Evolutionary conservation across 2,113 vertebrate species (phyloP), one percentile per base, ranked within the genome.

Genomic region (Chunga burmeisteri): DNA sequence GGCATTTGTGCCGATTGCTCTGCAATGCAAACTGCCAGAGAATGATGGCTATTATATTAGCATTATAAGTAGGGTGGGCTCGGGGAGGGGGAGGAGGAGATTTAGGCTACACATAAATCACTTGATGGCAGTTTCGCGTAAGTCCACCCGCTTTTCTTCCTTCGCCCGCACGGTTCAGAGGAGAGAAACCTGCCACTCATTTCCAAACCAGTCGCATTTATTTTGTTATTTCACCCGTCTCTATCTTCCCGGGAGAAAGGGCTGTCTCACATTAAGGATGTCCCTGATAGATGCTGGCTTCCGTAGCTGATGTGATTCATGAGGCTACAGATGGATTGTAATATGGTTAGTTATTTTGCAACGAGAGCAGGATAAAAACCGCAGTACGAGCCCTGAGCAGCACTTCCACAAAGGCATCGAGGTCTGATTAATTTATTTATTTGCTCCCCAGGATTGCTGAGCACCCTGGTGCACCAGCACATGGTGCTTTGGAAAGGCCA

Each of bases 41-140:
- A 94, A 78, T 94, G 78, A 94, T 81, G 94, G 94, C 81, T 90
- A 74, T 97, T 96, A 95, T 94, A 94, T 86, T 90, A 96, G 91
- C 88, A 91, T 97, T 94, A 89, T 81, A 83, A 96, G 88, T 23
- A 88, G 75, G 81, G 87, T 93, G 94, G 94, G 94, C 84, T 85
- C 0, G 0, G 52, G 65, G 65, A 89, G 66, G 34, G 38, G 66
- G 86, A 68, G 90, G 81, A 79, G 53, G 70, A 86, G 86, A 92
- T 94, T 92, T 91, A 75, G 50, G 61, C 58, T 70, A 13, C 47
- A 1, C 23, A 82, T 81, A 86, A 81, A 93, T 97, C 72, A 86
- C 72, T 82, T 17, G 2, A 3, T 49, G 74, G 65, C 62, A 58
- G 52, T 52, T 78, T 18, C 0, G 2, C 5, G 0, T 29, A 71